A percentile compares a stretch with the other conserved stretches of the same genome.
These are phyloP conservation scores for Lepus americanus DNA, from an alignment of 2,113 vertebrate species.

Conservation along the genomic window DNA sequence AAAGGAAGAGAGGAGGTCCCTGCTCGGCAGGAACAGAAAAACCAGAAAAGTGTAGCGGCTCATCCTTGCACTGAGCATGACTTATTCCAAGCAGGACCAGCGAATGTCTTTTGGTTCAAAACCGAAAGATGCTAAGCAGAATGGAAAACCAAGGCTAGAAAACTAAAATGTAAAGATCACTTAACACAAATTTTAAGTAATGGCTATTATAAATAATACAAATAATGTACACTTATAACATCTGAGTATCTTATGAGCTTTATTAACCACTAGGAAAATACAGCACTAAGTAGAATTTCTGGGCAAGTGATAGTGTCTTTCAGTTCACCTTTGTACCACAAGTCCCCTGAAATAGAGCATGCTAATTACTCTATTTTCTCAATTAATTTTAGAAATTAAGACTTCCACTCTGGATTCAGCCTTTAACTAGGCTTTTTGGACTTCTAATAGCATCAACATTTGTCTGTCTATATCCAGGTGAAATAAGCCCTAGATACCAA, in stretches of 20 bases:
- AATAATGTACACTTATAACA: background rate
- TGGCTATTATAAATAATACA: background rate
- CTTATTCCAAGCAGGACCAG: background rate
- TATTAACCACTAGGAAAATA: background rate
- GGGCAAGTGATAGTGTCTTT: background rate
- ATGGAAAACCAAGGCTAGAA: background rate
- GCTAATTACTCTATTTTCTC: background rate
- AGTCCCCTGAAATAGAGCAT: background rate
- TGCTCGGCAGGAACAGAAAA: background rate
- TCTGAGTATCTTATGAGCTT: background rate
- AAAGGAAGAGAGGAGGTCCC: background rate
- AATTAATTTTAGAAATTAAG: background rate
- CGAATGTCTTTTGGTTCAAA: background rate
- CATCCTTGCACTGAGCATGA: background rate
- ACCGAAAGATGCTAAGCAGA: background rate
- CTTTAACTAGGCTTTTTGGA: background rate
- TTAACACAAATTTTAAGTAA: background rate
- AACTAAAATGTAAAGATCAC: background rate
- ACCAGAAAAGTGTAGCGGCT: background rate
- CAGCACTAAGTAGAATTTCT: background rate
- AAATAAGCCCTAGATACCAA: background rate
- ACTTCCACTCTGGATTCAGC: background rate
- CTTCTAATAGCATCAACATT: background rate
- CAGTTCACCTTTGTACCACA: background rate
- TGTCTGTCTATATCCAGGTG: background rate